phyloP scores from a whole-genome alignment of 2,888 invertebrate genomes.

The Cinara cedri region DNA sequence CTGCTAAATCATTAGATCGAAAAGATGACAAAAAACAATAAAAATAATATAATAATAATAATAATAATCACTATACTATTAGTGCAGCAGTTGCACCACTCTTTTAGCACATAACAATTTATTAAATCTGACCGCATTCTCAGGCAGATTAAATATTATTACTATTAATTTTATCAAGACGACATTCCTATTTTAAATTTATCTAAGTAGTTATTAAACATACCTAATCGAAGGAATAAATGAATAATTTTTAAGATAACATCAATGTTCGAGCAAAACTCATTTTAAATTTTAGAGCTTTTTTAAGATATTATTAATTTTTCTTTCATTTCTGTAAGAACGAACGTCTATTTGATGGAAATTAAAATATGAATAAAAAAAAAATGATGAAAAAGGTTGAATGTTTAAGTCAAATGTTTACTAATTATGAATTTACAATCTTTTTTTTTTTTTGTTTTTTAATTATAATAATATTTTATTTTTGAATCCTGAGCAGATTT shows the following conservation, averaged over 20 bases:
- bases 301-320: slow-evolving; percentile 7
- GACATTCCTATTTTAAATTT: slow-evolving; percentile 54
- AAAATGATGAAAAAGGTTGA: neutral
- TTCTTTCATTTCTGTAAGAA: neutral
- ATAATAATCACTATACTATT: slow-evolving; percentile 8
- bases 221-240: slow-evolving; percentile 17
- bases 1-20: slow-evolving; percentile 19
- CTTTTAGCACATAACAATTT: slow-evolving; percentile 36
- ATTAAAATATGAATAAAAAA: neutral
- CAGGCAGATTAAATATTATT: slow-evolving; percentile 40
- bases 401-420: slow-evolving; percentile 52
- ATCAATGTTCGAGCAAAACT: slow-evolving; percentile 13
- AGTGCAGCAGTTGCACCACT: neutral
- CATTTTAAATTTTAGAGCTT: slow-evolving; percentile 39
- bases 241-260: slow-evolving; percentile 1
- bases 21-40: neutral
- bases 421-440: slow-evolving; percentile 41
- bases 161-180: slow-evolving; percentile 34
- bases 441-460: slow-evolving; percentile 34
- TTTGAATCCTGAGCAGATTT: slow-evolving; percentile 31
- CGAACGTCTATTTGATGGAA: neutral
- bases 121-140: slow-evolving; percentile 46
- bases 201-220: slow-evolving; percentile 46
- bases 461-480: slow-evolving; percentile 21
- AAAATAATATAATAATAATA: too few species aligned